Conservation (phyloP, 1,140 invertebrate species). For the Palaemon carinicauda region DNA sequence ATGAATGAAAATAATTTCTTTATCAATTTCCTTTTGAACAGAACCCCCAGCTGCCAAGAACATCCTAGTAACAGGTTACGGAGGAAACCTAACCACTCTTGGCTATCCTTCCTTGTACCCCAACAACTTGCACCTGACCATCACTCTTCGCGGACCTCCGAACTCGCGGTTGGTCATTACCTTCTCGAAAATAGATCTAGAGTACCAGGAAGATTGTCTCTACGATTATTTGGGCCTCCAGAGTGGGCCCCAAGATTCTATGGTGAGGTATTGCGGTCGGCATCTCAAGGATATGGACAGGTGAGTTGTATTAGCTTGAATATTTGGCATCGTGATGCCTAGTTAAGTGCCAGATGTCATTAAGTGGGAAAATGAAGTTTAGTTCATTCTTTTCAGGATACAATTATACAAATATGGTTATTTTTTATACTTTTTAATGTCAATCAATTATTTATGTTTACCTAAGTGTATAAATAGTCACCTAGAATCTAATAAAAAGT, state of each 20-base stretch:
- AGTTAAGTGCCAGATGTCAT: not conserved
- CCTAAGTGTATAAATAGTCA: too few relatives aligned
- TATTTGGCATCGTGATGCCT: not conserved
- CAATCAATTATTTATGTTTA: too few relatives aligned
- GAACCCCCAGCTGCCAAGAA: not conserved
- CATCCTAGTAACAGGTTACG: conserved; percentile 65
- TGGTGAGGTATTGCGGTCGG: conserved; percentile 28
- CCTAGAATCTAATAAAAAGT: too few relatives aligned
- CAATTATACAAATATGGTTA: too few relatives aligned
- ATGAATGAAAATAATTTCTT: too few relatives aligned
- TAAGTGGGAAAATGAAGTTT: not conserved
- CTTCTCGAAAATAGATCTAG: conserved; percentile 75
- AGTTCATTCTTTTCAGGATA: too few relatives aligned
- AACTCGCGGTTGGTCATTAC: conserved; percentile 70
- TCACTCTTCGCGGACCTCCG: conserved; percentile 68
- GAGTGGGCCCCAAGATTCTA: conserved; percentile 11
- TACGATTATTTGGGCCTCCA: conserved; percentile 77
- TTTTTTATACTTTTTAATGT: too few relatives aligned
- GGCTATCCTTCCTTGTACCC: conserved; percentile 75
- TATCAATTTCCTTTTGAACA: not conserved
- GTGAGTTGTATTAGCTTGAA: not conserved
- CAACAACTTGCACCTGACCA: conserved; percentile 72
- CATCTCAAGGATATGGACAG: conserved; percentile 24
- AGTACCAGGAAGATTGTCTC: conserved; percentile 77
- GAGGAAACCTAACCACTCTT: conserved; percentile 71